Base-by-base conservation (phyloP, 2,797 vertebrate genomes). In the Lithobates sylvaticus region DNA sequence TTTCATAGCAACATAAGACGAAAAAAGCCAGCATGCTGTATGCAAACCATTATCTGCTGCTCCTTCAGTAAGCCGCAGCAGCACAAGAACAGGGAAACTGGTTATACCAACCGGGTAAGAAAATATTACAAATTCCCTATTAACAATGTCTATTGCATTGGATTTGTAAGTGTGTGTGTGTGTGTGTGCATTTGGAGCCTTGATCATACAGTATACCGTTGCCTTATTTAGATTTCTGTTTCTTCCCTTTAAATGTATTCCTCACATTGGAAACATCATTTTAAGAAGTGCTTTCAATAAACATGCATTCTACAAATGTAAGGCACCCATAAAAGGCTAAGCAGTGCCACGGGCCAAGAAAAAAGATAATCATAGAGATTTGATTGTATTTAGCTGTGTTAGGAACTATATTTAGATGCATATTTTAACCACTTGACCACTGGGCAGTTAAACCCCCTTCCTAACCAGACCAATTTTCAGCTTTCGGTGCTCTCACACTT, bases 1-100 rank as follows among this genome's bases (percentile, higher is more conserved):
- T 84, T 78, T 61, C 86, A 84, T 87, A 87, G 86, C 86, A 87
- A 87, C 86, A 74, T 84, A 34, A 73, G 76, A 77, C 67, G 27
- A 74, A 83, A 67, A 86, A 80, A 68, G 76, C 27, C 44, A 9
- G 18, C 69, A 36, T 78, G 74, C 78, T 13, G 26, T 32, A 58
- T 61, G 73, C 44, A 81, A 76, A 67, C 36, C 74, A 71, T 64
- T 78, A 65, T 72, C 44, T 82, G 34, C 67, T 72, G 70, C 67
- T 65, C 26, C 34, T 39, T 32, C 58, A 86, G 65, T 29, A 67
- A 67, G 68, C 27, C 50, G 27, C 12, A 39, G 39, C 54, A 72
- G 54, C 26, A 54, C 42, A 39, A 18, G 77, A 77, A 86, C 21
- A 82, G 21, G 10, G 68, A 36, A 61, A 1, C 76, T 42, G 71